Evolutionary conservation across 2,888 invertebrate species (phyloP).

Genomic region (Polydrusus pterygomalis): DNA sequence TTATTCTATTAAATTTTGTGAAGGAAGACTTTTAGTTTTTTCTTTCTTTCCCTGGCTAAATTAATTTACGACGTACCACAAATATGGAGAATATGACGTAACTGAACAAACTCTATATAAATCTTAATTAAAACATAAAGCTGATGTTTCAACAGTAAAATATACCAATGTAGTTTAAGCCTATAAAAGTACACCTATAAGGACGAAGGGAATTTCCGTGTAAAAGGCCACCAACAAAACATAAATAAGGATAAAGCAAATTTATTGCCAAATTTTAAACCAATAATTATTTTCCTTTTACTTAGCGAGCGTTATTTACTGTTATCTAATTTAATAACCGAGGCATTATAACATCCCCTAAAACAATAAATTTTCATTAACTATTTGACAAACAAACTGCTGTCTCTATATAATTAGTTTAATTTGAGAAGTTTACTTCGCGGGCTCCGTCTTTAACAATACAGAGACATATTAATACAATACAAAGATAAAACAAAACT

Average conservation of each 20-base stretch:
- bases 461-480: constrained; percentile 55
- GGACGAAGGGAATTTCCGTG: background rate
- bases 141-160: background rate
- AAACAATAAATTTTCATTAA: constrained; percentile 61
- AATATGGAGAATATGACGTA: too few relatives aligned
- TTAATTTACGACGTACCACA: too few relatives aligned
- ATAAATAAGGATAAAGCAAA: constrained; percentile 9
- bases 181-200: background rate
- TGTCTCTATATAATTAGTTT: constrained; percentile 59
- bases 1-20: too few relatives aligned
- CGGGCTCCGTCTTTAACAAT: constrained; percentile 53
- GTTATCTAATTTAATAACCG: constrained; percentile 10
- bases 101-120: too few relatives aligned
- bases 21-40: too few relatives aligned
- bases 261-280: constrained; percentile 17
- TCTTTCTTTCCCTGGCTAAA: too few relatives aligned
- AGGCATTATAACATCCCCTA: constrained; percentile 26
- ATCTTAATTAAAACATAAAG: background rate
- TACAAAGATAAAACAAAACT: constrained; percentile 56
- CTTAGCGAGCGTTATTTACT: constrained; percentile 19
- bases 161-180: background rate
- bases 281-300: constrained; percentile 23
- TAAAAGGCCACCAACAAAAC: background rate
- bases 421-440: constrained; percentile 58
- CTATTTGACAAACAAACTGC: constrained; percentile 59